Base-by-base conservation (phyloP, 2,797 vertebrate species). In the Mus minutoides region DNA sequence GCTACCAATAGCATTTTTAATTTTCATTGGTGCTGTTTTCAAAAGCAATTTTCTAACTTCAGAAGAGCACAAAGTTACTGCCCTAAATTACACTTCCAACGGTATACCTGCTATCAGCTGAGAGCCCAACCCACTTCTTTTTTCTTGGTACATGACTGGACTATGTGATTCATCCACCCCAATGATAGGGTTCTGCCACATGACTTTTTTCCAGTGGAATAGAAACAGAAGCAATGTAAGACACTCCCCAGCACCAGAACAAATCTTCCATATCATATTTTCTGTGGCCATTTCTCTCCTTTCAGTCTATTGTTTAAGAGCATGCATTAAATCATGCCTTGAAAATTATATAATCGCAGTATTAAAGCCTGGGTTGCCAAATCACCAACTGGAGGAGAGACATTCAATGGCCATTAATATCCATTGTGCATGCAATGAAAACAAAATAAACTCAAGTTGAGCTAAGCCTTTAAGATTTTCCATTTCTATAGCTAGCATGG, bases 11-110 rank as follows among this genome's bases (percentile, higher is more conserved):
- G 71, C 75, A 93, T 95, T 97, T 97, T 97, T 85, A 93, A 75
- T 94, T 96, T 95, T 96, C 95, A 92, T 93, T 96, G 75, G 75
- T 91, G 79, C 46, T 96, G 26, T 64, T 29, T 79, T 96, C 88
- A 96, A 95, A 96, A 96, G 49, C 77, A 88, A 92, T 95, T 97
- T 96, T 97, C 93, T 90, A 91, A 98, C 95, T 94, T 95, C 76
- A 95, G 69, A 87, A 95, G 82, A 82, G 71, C 26, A 84, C 93
- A 37, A 92, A 96, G 92, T 93, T 92, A 89, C 82, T 80, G 46
- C 17, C 76, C 16, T 7, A 0, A 49, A 88, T 79, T 88, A 92
- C 37, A 92, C 29, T 73, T 95, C 78, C 43, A 29, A 96, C 92
- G 26, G 67, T 76, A 5, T 69, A n/a, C 52, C 67, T 90, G 34